Evolutionary conservation across 2,888 invertebrate species (phyloP).

Genomic region (Pediacus dermestoides): DNA sequence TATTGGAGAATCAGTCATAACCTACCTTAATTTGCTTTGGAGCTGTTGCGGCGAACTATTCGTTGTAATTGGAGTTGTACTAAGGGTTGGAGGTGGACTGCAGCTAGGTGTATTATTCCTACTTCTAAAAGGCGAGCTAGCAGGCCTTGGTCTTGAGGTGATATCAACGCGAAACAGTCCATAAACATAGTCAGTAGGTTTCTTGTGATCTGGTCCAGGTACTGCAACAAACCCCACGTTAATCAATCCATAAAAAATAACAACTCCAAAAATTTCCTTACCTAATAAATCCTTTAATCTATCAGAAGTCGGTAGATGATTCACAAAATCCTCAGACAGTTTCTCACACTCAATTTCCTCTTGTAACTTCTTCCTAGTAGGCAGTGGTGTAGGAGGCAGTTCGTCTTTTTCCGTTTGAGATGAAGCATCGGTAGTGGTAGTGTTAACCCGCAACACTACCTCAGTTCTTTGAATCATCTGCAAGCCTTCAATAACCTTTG

Average conservation of each 20-base stretch:
- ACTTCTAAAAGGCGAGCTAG: conserved; percentile 47
- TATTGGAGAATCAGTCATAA: no score
- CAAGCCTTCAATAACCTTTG: conserved; percentile 51
- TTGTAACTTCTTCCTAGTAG: conserved; percentile 59
- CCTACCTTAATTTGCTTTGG: conserved; percentile 38
- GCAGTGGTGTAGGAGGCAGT: conserved; percentile 48
- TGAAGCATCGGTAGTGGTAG: conserved; percentile 58
- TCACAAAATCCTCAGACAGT: conserved; percentile 61
- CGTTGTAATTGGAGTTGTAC: conserved; percentile 27
- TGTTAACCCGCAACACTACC: conserved; percentile 59
- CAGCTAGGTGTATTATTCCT: conserved; percentile 42
- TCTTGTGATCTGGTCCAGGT: conserved; percentile 64
- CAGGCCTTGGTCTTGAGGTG: conserved; percentile 51
- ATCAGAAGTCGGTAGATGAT: conserved; percentile 60
- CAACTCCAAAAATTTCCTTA: conserved; percentile 34
- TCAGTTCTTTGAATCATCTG: conserved; percentile 63
- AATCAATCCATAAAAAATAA: not conserved
- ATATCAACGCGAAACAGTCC: conserved; percentile 62
- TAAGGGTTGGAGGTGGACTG: conserved; percentile 43
- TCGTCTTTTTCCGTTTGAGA: conserved; percentile 50
- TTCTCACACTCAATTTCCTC: conserved; percentile 79
- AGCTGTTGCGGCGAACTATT: conserved; percentile 23
- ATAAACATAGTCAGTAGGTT: conserved; percentile 66
- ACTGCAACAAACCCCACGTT: conserved; percentile 46
- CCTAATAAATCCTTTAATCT: conserved; percentile 64